Percentiles rank a stretch among this genome's conserved stretches.
phyloP scores from a whole-genome alignment of 1,140 invertebrate genomes.

The Heliothis subflexa region DNA sequence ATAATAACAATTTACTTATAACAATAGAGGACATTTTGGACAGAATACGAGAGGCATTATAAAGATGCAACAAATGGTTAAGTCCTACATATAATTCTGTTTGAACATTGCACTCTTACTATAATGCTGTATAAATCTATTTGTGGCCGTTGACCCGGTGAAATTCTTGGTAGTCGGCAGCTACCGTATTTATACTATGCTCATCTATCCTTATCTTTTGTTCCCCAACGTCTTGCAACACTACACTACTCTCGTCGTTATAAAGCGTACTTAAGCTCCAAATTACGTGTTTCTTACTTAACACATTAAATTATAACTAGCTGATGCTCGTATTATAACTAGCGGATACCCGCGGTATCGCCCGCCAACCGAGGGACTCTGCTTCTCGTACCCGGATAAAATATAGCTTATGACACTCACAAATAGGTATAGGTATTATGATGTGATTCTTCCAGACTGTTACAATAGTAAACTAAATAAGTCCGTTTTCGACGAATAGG shows the following conservation, averaged over 20 bases:
- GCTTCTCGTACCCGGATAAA: too few species aligned
- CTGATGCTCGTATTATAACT: too few species aligned
- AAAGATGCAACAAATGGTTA: not conserved
- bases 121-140: conserved; percentile 47
- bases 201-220: conserved; percentile 59
- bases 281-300: not conserved
- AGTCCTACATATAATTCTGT: conserved; percentile 38
- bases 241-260: conserved; percentile 16
- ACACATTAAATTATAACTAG: too few species aligned
- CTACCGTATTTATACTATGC: conserved; percentile 57
- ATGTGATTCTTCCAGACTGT: not conserved
- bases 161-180: conserved; percentile 53
- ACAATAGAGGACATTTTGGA: not conserved
- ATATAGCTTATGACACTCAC: too few species aligned
- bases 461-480: not conserved
- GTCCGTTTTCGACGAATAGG: too few species aligned
- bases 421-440: not conserved
- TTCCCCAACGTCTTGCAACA: conserved; percentile 53
- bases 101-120: conserved; percentile 27
- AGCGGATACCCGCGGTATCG: too few species aligned
- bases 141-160: conserved; percentile 60
- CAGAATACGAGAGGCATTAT: not conserved
- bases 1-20: not conserved
- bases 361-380: too few species aligned
- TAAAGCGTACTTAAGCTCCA: conserved; percentile 11